A percentile compares a stretch with the other conserved stretches of the same genome.
Evolutionary conservation across 2,113 vertebrate species (phyloP).

Genomic region (Fulica atra): DNA sequence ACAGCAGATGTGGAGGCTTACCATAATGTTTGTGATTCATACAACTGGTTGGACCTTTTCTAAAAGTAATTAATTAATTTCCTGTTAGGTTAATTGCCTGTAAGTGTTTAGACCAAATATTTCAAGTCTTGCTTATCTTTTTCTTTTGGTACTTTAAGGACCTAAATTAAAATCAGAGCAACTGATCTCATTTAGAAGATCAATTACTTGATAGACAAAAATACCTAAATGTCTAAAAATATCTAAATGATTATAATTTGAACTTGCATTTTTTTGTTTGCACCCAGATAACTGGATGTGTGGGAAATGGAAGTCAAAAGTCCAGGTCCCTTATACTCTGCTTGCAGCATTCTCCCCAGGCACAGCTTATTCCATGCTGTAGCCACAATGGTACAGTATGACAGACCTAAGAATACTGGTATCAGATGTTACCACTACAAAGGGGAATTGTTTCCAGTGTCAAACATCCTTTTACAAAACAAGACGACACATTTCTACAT

Average conservation of each 20-base stretch:
- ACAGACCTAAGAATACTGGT: background rate
- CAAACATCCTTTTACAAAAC: background rate
- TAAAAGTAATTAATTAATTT: background rate
- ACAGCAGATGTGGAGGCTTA: background rate
- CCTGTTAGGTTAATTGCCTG: background rate
- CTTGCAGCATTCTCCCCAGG: background rate
- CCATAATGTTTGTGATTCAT: background rate
- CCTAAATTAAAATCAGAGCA: background rate
- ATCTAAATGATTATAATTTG: background rate
- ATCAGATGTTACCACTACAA: background rate
- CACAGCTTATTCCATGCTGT: background rate
- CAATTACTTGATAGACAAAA: background rate
- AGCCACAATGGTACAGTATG: background rate
- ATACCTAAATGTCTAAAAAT: background rate
- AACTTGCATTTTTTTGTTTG: background rate
- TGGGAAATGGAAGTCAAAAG: background rate
- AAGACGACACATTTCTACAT: background rate
- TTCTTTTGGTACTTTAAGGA: background rate
- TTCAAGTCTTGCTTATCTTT: background rate
- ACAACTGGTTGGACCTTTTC: background rate
- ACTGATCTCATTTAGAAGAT: background rate
- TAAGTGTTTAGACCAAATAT: background rate
- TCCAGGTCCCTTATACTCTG: background rate
- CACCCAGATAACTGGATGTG: background rate
- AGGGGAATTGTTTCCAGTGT: background rate